These are phyloP conservation scores for Pararge aegeria DNA, from an alignment of 1,140 invertebrate genomes.

Conservation along the genomic window DNA sequence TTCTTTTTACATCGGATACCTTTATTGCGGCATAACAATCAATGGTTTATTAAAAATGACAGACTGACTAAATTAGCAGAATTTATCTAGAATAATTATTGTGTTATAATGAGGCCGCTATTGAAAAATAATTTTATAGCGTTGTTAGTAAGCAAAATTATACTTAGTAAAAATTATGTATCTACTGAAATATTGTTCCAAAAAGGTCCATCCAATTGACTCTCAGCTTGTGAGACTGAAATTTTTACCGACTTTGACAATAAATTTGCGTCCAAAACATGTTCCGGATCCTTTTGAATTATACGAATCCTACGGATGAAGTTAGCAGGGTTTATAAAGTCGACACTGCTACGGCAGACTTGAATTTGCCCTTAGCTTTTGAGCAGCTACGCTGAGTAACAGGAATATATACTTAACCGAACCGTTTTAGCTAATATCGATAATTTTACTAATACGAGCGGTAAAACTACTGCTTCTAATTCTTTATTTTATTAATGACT, in stretches of 20 bases:
- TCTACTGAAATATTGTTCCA: not conserved
- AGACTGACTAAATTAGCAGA: slow-evolving; percentile 12
- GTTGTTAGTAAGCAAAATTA: not conserved
- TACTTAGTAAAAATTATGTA: slow-evolving; percentile 1
- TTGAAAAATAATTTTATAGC: not conserved
- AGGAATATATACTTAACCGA: too few species aligned
- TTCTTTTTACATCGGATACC: too few species aligned
- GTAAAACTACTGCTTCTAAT: too few species aligned
- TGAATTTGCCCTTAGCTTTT: too few species aligned
- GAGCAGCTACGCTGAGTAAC: too few species aligned
- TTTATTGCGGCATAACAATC: too few species aligned
- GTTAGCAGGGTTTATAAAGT: not conserved
- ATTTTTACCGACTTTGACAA: slow-evolving; percentile 49
- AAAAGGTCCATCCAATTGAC: slow-evolving; percentile 28
- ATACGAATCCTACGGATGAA: not conserved
- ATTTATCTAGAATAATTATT: slow-evolving; percentile 9
- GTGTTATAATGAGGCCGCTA: not conserved
- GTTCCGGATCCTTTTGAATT: slow-evolving; percentile 7
- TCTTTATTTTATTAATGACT: too few species aligned
- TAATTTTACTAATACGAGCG: too few species aligned
- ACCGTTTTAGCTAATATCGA: too few species aligned
- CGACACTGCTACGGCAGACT: too few species aligned
- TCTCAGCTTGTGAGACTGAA: slow-evolving; percentile 48
- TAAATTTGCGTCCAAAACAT: slow-evolving; percentile 54
- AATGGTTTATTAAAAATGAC: not conserved